These are phyloP conservation scores for Leguminivora glycinivorella DNA, from an alignment of 1,140 invertebrate species.

Conservation along the genomic window DNA sequence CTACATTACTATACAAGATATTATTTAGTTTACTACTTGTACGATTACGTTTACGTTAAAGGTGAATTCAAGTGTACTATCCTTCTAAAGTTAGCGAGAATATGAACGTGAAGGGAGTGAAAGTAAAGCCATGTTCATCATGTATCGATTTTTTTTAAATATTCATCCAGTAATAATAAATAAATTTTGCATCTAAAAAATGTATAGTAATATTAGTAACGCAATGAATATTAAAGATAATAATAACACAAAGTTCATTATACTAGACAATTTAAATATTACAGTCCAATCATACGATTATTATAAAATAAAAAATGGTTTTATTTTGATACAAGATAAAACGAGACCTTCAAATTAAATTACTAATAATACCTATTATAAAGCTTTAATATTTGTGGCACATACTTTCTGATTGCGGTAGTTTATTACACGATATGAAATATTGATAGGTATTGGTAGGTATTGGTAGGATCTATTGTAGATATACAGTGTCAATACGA, in stretches of 20 bases:
- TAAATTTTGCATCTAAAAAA: neutral
- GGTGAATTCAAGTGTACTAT: neutral
- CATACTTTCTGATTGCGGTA: neutral
- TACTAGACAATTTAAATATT: neutral
- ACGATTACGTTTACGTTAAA: neutral
- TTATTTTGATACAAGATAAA: conserved; percentile 15
- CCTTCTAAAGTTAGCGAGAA: neutral
- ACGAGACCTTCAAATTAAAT: neutral
- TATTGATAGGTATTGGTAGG: conserved; percentile 8
- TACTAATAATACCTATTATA: neutral
- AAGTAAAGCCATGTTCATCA: neutral
- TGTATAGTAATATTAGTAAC: neutral
- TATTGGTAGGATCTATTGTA: conserved; percentile 1
- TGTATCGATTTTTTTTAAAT: neutral
- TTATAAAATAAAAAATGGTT: neutral
- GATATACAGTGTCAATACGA: neutral
- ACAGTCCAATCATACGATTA: neutral
- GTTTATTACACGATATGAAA: neutral
- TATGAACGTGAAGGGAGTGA: neutral
- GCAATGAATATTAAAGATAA: neutral
- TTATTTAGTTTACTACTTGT: neutral
- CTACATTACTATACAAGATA: neutral
- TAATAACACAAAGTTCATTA: neutral
- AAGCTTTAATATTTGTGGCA: neutral
- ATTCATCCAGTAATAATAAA: neutral